Evolutionary conservation across 2,888 invertebrate genomes (phyloP), one percentile per base, ranked within the genome.

Genomic region (Mimachlamys varia): DNA sequence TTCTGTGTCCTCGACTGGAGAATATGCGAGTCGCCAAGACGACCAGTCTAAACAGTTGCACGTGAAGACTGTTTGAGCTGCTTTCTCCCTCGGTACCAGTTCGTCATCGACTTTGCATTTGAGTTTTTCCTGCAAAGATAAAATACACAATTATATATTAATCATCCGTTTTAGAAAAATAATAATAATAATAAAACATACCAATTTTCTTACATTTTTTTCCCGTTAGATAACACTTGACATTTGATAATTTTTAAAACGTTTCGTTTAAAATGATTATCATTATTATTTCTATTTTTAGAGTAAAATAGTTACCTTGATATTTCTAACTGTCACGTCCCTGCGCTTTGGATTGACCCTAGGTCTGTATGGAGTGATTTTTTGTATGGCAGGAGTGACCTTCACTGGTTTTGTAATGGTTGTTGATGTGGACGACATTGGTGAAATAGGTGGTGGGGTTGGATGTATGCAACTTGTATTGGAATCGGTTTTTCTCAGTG

Each of bases 41-140:
- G 94, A 93, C 95, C 95, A 95, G 50, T 90, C 91, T n/a, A 93
- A 88, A n/a, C 92, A 55, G 15, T 92, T 93, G 22, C 94, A 89
- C 12, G 90, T 89, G 91, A 95, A 95, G 49, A 93, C 92, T 87
- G 91, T 92, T 50, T 94, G 92, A 3, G 94, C 90, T 19, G 94
- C 92, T 15, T 92, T 92, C 90, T 95, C 94, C 44, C 95, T 90
- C 38, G 90, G 90, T n/a, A 87, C 44, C 76, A 76, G 7, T 12
- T 76, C 13, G 12, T 5, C 76, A 33, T 76, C 76, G 1, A 13
- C 76, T 27, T 33, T 22, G 15, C 76, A 12, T 27, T 33, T 76
- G 33, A 76, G 13, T 76, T 33, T 76, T 13, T 76, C 33, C 76
- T 76, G 76, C 33, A 76, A 76, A 7, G 27, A 13, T 76, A 4